Evolutionary conservation across 2,888 invertebrate genomes (phyloP).

Genomic region (Hyppa rectilinea): DNA sequence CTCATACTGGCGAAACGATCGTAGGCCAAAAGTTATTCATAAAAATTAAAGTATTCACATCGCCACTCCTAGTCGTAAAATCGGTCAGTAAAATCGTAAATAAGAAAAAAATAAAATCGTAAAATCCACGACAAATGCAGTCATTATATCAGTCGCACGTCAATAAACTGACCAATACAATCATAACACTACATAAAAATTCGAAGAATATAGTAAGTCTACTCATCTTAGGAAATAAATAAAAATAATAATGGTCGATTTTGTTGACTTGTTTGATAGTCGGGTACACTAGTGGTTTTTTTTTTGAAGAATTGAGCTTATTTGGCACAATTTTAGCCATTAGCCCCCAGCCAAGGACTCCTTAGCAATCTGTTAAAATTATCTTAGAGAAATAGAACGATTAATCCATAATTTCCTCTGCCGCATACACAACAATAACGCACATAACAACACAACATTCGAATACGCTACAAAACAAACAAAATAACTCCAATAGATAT

Average conservation of each 20-base stretch:
- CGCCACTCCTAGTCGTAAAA: not conserved
- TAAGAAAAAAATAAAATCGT: too few relatives aligned
- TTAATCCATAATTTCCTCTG: not conserved
- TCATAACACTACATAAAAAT: too few relatives aligned
- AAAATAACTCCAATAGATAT: slow-evolving; percentile 31
- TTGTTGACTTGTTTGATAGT: not conserved
- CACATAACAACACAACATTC: not conserved
- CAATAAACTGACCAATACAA: not conserved
- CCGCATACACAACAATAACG: not conserved
- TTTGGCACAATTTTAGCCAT: not conserved
- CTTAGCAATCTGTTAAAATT: too few relatives aligned
- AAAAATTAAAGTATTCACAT: not conserved
- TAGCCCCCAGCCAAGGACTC: too few relatives aligned
- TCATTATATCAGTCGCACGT: not conserved
- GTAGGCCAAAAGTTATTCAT: not conserved
- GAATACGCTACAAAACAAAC: not conserved
- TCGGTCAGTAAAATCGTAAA: not conserved
- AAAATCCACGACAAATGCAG: too few relatives aligned
- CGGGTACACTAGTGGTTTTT: too few relatives aligned
- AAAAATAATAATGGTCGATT: not conserved
- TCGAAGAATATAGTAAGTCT: not conserved
- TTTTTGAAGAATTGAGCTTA: too few relatives aligned
- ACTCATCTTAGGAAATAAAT: not conserved
- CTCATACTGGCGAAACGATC: not conserved
- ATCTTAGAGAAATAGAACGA: too few relatives aligned